Evolutionary conservation across 2,113 vertebrate species (phyloP).

Genomic region (Podarcis cretensis): DNA sequence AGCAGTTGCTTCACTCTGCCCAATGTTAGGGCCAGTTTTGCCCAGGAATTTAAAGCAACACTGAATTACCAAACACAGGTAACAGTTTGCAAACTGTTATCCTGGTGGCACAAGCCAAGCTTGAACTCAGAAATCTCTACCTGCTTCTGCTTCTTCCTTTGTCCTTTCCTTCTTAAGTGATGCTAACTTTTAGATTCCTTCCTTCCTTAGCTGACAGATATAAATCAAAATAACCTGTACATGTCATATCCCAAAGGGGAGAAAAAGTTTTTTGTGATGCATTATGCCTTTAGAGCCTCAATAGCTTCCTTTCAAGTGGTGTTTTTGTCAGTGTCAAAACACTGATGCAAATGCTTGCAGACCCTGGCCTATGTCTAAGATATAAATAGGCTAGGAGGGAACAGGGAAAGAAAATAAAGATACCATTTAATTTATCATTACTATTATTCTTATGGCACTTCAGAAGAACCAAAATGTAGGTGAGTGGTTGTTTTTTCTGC

Average conservation of each 20-base stretch:
- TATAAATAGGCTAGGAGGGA: constrained; percentile 43
- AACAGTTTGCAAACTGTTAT: neutral
- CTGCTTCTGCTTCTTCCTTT: constrained; percentile 32
- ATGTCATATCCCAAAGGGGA: constrained; percentile 38
- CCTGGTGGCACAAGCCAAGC: neutral
- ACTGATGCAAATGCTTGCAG: constrained; percentile 22
- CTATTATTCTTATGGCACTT: constrained; percentile 10
- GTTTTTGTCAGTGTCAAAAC: constrained; percentile 47
- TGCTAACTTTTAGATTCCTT: constrained; percentile 67
- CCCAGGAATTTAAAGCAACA: too few relatives aligned
- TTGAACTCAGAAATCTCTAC: neutral
- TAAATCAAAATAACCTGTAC: constrained; percentile 70
- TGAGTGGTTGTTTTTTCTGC: too few relatives aligned
- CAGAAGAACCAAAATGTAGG: neutral
- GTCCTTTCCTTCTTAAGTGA: constrained; percentile 46
- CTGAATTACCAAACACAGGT: too few relatives aligned
- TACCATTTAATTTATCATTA: constrained; percentile 53
- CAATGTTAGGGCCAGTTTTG: too few relatives aligned
- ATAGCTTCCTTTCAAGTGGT: constrained; percentile 46
- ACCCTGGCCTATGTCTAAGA: constrained; percentile 34
- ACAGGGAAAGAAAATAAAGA: constrained; percentile 36
- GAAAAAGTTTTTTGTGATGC: constrained; percentile 53
- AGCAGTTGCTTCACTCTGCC: too few relatives aligned
- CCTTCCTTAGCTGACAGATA: constrained; percentile 64
- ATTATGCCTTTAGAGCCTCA: constrained; percentile 40